A percentile compares a stretch with the other conserved stretches of the same genome.
These are phyloP conservation scores for Parauchenoglanis ngamensis DNA, from an alignment of 2,797 vertebrate species.

Conservation along the genomic window DNA sequence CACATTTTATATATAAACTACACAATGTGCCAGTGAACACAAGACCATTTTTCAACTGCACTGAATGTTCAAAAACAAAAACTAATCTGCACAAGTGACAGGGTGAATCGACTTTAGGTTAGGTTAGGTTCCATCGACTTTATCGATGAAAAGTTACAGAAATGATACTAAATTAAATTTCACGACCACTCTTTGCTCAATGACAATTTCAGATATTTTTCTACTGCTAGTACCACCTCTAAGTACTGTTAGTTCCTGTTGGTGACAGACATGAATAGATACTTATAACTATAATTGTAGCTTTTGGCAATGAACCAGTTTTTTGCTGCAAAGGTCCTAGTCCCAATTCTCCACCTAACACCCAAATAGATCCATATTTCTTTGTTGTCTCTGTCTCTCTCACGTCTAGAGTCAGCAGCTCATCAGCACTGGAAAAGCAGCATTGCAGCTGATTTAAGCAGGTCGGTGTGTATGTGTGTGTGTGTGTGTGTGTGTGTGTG, in stretches of 20 bases:
- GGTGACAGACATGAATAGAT: not conserved
- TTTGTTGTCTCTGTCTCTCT: not conserved
- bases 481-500: conserved; percentile 13
- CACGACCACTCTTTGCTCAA: not conserved
- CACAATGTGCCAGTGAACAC: not conserved
- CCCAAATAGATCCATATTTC: conserved; percentile 10
- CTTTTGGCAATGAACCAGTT: not conserved
- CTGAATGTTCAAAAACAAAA: not conserved
- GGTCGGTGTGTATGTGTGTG: conserved; percentile 24
- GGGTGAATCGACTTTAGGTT: not conserved
- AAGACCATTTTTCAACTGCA: not conserved
- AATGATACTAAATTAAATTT: not conserved
- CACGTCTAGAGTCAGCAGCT: conserved; percentile 29
- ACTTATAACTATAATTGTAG: not conserved
- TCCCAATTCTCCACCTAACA: not conserved
- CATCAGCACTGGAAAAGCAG: conserved; percentile 37
- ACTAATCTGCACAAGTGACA: not conserved
- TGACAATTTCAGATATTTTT: too few species aligned
- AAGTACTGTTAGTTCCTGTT: not conserved
- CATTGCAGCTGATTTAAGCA: conserved; percentile 46
- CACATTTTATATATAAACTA: not conserved
- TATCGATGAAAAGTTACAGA: not conserved
- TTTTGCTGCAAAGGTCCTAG: not conserved
- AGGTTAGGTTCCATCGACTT: not conserved
- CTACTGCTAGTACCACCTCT: not conserved